These are phyloP conservation scores for Spizaetus ornatus DNA, from an alignment of 2,113 vertebrate genomes.

Conservation along the genomic window DNA sequence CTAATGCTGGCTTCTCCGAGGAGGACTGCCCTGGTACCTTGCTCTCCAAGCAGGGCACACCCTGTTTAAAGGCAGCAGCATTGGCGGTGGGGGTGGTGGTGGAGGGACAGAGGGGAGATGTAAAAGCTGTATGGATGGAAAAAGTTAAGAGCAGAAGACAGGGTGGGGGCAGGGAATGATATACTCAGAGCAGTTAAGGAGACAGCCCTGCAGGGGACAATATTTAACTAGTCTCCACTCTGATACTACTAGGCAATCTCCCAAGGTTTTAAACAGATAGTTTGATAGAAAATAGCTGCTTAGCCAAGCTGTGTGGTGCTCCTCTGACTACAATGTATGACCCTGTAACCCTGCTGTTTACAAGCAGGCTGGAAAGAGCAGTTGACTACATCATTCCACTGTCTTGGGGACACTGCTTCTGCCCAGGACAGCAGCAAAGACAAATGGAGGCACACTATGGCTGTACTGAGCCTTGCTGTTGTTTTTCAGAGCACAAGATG, in stretches of 20 bases:
- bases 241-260: background rate
- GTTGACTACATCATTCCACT: background rate
- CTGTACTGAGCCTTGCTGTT: background rate
- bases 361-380: background rate
- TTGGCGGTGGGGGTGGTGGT: background rate
- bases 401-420: background rate
- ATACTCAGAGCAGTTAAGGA: background rate
- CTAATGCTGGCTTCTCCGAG: background rate
- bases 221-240: background rate
- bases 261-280: background rate
- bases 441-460: fast-evolving
- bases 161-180: background rate
- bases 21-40: background rate
- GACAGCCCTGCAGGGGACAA: background rate
- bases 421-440: background rate
- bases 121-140: background rate
- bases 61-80: background rate
- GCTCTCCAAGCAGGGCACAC: background rate
- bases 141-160: background rate
- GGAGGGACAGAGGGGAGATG: background rate
- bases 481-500: constrained; percentile 52
- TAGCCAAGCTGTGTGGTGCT: background rate
- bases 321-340: background rate
- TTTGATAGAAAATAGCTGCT: background rate
- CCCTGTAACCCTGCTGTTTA: background rate